phyloP scores from a whole-genome alignment of 2,888 invertebrate species.

The Odontothrips loti region DNA sequence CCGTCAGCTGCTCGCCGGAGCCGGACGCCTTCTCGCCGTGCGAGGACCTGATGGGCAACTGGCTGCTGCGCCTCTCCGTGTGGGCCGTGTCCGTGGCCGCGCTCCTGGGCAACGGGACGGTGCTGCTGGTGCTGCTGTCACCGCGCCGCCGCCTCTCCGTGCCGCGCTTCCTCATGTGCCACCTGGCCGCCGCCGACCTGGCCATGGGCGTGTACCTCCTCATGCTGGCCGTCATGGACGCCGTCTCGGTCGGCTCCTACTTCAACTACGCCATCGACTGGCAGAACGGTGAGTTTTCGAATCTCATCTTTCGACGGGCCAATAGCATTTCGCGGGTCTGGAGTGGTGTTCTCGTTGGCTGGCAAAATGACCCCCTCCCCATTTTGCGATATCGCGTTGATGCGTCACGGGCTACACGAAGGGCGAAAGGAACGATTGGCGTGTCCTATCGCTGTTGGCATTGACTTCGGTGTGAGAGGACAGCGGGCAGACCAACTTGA shows the following conservation, averaged over 20 bases:
- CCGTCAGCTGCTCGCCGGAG: constrained; percentile 52
- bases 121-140: constrained; percentile 56
- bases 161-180: constrained; percentile 61
- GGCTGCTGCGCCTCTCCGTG: constrained; percentile 54
- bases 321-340: too few relatives aligned
- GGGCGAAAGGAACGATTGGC: too few relatives aligned
- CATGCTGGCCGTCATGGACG: constrained; percentile 58
- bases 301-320: too few relatives aligned
- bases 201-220: constrained; percentile 63
- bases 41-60: constrained; percentile 61
- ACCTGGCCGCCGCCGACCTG: constrained; percentile 63
- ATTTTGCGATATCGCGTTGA: too few relatives aligned
- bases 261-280: constrained; percentile 65
- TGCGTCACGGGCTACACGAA: too few relatives aligned
- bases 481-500: too few relatives aligned
- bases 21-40: constrained; percentile 62
- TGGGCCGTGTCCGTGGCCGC: constrained; percentile 60
- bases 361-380: background rate
- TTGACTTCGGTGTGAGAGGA: too few relatives aligned
- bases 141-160: constrained; percentile 52
- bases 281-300: constrained; percentile 53
- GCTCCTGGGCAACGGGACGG: constrained; percentile 61
- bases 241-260: constrained; percentile 59
- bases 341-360: too few relatives aligned
- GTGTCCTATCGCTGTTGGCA: too few relatives aligned